Evolutionary conservation across 2,888 invertebrate genomes (phyloP).

Genomic region (Ormyrus pomaceus): DNA sequence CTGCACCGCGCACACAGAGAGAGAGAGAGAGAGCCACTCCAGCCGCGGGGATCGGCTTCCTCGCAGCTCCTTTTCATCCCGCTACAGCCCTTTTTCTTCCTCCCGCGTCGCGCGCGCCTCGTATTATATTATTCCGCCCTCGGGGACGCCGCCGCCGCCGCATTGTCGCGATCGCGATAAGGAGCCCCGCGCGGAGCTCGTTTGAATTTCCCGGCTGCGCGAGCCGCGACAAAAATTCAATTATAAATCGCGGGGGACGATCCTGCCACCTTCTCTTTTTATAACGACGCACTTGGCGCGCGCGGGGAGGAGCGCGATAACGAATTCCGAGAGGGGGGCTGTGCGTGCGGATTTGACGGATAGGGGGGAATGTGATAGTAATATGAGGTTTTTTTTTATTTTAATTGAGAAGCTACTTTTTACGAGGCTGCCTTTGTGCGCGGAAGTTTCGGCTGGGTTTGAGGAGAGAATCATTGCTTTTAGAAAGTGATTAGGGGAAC

Average conservation of each 20-base stretch:
- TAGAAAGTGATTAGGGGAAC: too few species aligned
- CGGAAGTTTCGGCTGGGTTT: too few species aligned
- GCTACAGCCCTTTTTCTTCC: neutral
- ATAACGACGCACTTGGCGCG: constrained; percentile 31
- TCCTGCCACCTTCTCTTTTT: neutral
- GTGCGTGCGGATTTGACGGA: too few species aligned
- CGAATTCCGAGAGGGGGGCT: constrained; percentile 50
- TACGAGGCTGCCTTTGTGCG: too few species aligned
- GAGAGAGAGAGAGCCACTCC: neutral
- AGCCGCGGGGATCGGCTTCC: neutral
- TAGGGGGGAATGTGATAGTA: too few species aligned
- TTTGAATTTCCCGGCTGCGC: neutral
- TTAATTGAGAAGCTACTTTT: too few species aligned
- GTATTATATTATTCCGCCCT: constrained; percentile 33
- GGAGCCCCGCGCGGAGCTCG: neutral
- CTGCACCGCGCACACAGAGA: neutral
- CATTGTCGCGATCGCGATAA: too few species aligned
- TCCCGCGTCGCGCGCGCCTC: neutral
- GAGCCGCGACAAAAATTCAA: constrained; percentile 19
- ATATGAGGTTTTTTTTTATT: too few species aligned
- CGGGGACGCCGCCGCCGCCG: neutral
- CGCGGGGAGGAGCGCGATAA: constrained; percentile 45
- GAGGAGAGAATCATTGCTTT: too few species aligned
- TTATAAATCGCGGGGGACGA: neutral
- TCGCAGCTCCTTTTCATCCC: neutral